Percentiles rank a stretch among this genome's conserved stretches.
These are phyloP conservation scores for Parnassius apollo DNA, from an alignment of 2,888 invertebrate genomes.

Conservation along the genomic window DNA sequence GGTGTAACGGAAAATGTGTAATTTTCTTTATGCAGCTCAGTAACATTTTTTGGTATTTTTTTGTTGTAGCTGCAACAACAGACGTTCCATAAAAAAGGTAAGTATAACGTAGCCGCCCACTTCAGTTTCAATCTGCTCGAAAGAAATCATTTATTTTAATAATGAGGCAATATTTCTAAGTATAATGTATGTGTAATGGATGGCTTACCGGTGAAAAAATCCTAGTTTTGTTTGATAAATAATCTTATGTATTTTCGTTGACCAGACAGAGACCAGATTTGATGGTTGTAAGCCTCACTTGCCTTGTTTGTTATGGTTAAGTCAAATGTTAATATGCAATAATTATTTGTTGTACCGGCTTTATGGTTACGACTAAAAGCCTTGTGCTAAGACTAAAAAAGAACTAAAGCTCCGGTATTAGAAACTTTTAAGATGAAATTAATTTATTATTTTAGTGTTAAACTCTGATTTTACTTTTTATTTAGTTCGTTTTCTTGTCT, in stretches of 20 bases:
- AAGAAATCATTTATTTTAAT: constrained; percentile 51
- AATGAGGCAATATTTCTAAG: constrained; percentile 19
- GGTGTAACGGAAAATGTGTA: constrained; percentile 61
- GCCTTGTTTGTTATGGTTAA: too few relatives aligned
- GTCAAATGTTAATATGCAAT: too few relatives aligned
- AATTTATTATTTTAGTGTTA: too few relatives aligned
- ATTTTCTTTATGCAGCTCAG: constrained; percentile 37
- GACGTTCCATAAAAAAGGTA: constrained; percentile 47
- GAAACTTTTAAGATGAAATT: too few relatives aligned
- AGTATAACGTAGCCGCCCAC: constrained; percentile 65
- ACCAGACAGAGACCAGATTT: constrained; percentile 48
- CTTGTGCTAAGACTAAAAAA: too few relatives aligned
- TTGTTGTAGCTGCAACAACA: background rate
- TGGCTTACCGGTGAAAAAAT: constrained; percentile 4
- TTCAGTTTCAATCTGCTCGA: constrained; percentile 60
- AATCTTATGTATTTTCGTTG: constrained; percentile 29
- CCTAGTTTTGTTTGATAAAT: background rate
- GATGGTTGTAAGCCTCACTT: too few relatives aligned
- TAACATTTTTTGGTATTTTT: constrained; percentile 14
- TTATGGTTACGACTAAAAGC: too few relatives aligned
- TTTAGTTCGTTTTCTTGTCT: too few relatives aligned
- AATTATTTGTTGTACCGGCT: too few relatives aligned
- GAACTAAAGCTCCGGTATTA: too few relatives aligned
- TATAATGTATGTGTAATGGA: constrained; percentile 1
- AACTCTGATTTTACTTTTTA: too few relatives aligned